Conservation (phyloP, 2,888 invertebrate species). For the Amphipyra berbera region DNA sequence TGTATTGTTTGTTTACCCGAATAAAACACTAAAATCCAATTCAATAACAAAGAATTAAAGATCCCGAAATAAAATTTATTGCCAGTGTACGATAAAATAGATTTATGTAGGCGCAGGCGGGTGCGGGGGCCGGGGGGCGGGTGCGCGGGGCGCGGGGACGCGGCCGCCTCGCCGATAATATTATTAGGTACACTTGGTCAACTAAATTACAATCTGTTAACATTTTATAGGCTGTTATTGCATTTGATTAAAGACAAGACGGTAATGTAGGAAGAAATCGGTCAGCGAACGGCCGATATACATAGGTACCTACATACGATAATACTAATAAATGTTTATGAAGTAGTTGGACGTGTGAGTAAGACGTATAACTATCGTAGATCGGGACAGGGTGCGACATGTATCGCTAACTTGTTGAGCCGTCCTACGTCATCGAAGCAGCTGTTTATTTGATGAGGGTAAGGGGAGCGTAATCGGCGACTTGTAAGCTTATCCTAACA, state of each 20-base stretch:
- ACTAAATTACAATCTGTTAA: constrained; percentile 71
- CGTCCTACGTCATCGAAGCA: constrained; percentile 22
- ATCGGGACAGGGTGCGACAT: constrained; percentile 18
- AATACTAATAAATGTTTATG: constrained; percentile 14
- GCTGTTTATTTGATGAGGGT: constrained; percentile 26
- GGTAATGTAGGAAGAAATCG: constrained; percentile 44
- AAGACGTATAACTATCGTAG: constrained; percentile 9
- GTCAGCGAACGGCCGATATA: constrained; percentile 16
- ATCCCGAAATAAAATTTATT: constrained; percentile 90
- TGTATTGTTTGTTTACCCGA: constrained; percentile 89
- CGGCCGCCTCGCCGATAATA: constrained; percentile 75
- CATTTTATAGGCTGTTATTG: constrained; percentile 65
- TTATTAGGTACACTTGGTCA: constrained; percentile 81
- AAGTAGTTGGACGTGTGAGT: constrained; percentile 15
- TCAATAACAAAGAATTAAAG: constrained; percentile 90
- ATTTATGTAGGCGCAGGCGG: constrained; percentile 85
- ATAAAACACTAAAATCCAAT: constrained; percentile 90
- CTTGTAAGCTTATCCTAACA: constrained; percentile 24
- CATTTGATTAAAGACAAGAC: constrained; percentile 60
- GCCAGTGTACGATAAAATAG: constrained; percentile 89
- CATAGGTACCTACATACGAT: not conserved
- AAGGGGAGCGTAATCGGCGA: constrained; percentile 20
- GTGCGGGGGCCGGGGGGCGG: constrained; percentile 52
- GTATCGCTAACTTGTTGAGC: constrained; percentile 52
- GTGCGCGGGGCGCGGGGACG: constrained; percentile 60